Evolutionary conservation across 1,140 invertebrate genomes (phyloP).

Genomic region (Caenorhabditis brenneri): DNA sequence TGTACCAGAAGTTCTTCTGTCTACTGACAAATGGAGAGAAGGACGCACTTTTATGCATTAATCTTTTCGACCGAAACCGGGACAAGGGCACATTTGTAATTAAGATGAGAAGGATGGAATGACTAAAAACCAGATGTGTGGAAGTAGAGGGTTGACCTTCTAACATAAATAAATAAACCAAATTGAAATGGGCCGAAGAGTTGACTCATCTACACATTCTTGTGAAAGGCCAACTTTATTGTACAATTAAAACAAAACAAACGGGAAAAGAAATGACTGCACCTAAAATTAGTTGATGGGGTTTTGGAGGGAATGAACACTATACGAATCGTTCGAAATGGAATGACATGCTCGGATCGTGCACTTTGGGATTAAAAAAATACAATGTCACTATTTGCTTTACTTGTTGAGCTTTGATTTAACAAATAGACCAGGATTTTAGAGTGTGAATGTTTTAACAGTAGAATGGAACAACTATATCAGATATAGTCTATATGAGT

Average conservation of each 20-base stretch:
- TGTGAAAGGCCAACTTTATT: not conserved
- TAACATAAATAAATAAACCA: constrained; percentile 31
- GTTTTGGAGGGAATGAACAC: not conserved
- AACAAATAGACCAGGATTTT: not conserved
- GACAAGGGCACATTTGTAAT: constrained; percentile 42
- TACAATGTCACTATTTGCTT: not conserved
- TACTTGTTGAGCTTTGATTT: constrained; percentile 33
- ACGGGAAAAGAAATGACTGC: not conserved
- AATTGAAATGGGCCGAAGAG: constrained; percentile 1
- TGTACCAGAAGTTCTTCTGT: no score
- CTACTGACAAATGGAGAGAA: no score
- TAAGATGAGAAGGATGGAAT: not conserved
- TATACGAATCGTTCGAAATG: not conserved
- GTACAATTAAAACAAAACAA: not conserved
- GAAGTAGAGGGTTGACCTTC: not conserved
- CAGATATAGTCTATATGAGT: no score
- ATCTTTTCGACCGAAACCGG: not conserved
- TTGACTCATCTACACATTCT: not conserved
- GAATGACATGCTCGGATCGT: not conserved
- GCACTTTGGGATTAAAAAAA: not conserved
- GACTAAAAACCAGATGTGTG: not conserved
- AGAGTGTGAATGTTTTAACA: not conserved
- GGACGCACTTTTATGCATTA: not conserved
- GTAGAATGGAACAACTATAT: not conserved
- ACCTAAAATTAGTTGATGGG: not conserved